Conservation (phyloP, 2,797 vertebrate genomes). For the Semotilus atromaculatus region DNA sequence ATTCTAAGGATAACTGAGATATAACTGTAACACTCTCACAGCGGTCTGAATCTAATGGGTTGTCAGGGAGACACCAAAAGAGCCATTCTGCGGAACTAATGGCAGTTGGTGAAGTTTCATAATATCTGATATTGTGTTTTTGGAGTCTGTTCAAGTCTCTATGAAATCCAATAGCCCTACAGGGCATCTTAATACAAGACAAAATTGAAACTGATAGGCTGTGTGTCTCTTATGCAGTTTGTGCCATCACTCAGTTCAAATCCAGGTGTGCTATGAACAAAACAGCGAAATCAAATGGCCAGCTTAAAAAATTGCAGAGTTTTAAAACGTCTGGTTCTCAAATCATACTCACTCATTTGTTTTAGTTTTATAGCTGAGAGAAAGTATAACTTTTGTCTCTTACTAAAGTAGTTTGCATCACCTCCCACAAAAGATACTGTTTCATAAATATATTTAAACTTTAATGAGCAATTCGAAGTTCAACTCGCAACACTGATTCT, state of each 20-base stretch:
- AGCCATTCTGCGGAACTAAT: conserved; percentile 43
- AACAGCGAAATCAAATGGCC: too few species aligned
- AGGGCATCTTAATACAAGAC: conserved; percentile 40
- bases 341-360: not conserved
- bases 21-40: conserved; percentile 35
- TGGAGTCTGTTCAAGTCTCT: conserved; percentile 21
- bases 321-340: not conserved
- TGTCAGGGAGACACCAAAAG: conserved; percentile 50
- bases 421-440: conserved; percentile 17
- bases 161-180: conserved; percentile 44
- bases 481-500: not conserved
- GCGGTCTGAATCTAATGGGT: conserved; percentile 37
- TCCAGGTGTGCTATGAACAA: not conserved
- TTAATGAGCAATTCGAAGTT: conserved; percentile 20
- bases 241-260: not conserved
- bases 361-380: not conserved
- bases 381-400: not conserved
- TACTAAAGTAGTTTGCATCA: conserved; percentile 1
- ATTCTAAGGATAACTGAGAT: conserved; percentile 29
- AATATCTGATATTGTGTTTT: conserved; percentile 37
- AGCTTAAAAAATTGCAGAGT: not conserved
- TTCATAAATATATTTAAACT: conserved; percentile 15
- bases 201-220: conserved; percentile 35
- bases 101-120: conserved; percentile 45
- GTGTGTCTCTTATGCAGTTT: not conserved